Evolutionary conservation across 1,140 invertebrate genomes (phyloP).

Genomic region (Drosophila arawakana): DNA sequence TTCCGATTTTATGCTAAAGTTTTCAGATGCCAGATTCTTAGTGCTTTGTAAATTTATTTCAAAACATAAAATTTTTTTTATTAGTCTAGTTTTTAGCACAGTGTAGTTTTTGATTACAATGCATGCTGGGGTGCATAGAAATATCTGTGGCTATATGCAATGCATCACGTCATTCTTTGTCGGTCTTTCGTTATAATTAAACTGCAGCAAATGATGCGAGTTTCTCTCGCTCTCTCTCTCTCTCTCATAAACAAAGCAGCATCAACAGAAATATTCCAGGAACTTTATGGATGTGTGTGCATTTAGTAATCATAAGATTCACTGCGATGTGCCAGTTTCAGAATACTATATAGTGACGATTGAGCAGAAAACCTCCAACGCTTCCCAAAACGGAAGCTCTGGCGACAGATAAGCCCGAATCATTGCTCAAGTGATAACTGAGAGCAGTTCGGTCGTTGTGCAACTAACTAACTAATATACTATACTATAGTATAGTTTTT

Average conservation of each 20-base stretch:
- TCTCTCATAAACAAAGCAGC: constrained; percentile 37
- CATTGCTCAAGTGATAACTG: constrained; percentile 60
- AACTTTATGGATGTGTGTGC: constrained; percentile 10
- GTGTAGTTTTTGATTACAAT: constrained; percentile 36
- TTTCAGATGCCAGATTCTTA: too few species aligned
- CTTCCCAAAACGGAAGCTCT: constrained; percentile 67
- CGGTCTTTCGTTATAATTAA: constrained; percentile 73
- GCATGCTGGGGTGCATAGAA: constrained; percentile 2
- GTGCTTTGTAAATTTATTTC: not conserved
- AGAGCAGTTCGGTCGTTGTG: constrained; percentile 55
- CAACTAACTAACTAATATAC: constrained; percentile 47
- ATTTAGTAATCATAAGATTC: constrained; percentile 2
- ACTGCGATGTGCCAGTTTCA: constrained; percentile 49
- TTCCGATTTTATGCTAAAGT: not conserved
- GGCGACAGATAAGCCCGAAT: constrained; percentile 59
- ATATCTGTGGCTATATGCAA: constrained; percentile 46
- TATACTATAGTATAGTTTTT: constrained; percentile 22
- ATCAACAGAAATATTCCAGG: constrained; percentile 46
- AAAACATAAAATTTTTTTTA: not conserved
- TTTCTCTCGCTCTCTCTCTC: too few species aligned
- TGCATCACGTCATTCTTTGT: constrained; percentile 76
- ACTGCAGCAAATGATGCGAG: constrained; percentile 50
- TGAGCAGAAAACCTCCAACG: constrained; percentile 58
- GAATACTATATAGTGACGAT: constrained; percentile 51
- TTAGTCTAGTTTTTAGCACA: constrained; percentile 10